Evolutionary conservation across 2,113 vertebrate genomes (phyloP).

Genomic region (Nanorana parkeri): DNA sequence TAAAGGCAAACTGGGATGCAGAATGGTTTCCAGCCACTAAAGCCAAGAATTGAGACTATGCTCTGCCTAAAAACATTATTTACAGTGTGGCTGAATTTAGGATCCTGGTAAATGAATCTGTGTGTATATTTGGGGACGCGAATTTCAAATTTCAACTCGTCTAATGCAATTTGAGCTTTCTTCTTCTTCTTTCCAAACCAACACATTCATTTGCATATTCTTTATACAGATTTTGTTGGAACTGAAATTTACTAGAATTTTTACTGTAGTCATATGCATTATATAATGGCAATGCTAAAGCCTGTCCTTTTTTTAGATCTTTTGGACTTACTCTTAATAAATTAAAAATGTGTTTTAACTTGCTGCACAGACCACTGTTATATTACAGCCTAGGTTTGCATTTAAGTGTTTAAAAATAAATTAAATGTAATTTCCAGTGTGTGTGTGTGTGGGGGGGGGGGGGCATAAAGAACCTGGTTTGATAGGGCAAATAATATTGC

Average conservation of each 20-base stretch:
- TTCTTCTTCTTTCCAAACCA: constrained; percentile 32
- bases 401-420: too few relatives aligned
- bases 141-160: constrained; percentile 37
- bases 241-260: not conserved
- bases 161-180: constrained; percentile 16
- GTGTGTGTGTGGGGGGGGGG: too few relatives aligned
- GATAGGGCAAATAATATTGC: too few relatives aligned
- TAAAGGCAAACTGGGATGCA: constrained; percentile 53
- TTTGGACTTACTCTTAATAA: too few relatives aligned
- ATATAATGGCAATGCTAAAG: too few relatives aligned
- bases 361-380: too few relatives aligned
- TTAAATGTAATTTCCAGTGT: too few relatives aligned
- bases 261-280: too few relatives aligned
- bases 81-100: constrained; percentile 14
- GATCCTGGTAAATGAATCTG: constrained; percentile 35
- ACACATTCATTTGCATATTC: constrained; percentile 16
- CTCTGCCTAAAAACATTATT: constrained; percentile 46
- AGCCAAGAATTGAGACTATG: constrained; percentile 48
- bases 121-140: constrained; percentile 30
- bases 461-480: too few relatives aligned
- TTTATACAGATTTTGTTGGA: constrained; percentile 6
- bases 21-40: constrained; percentile 49
- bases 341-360: too few relatives aligned
- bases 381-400: too few relatives aligned
- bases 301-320: too few relatives aligned